Base-by-base conservation (phyloP, 1,140 invertebrate species). In the Scylla paramamosain region DNA sequence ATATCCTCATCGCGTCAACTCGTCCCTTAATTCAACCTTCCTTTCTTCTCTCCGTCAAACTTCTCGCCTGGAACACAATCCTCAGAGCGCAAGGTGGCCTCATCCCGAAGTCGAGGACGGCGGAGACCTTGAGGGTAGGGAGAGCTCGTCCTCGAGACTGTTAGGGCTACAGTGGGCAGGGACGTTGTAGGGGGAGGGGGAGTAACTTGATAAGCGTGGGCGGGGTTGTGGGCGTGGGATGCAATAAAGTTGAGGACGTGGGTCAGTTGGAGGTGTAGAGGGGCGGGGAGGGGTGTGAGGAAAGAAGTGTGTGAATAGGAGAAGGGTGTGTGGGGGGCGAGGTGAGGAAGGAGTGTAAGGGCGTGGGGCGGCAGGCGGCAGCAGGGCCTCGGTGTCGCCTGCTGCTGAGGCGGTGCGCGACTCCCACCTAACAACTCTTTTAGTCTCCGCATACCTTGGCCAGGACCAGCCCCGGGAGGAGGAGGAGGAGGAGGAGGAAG, bases 371-470 rank as follows among this genome's bases (percentile, higher is more conserved):
- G 46, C 20, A 52, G 46, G 89, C 28, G 45, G 20, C 31, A 12
- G 25, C 0, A 14, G 29, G 67, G 10, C 1, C 14, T n/a, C 4
- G 16, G 77, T n/a, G 12, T 16, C 12, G 14, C 29, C 52, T 25
- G 77, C 59, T 92, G 82, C 14, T 67, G 28, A 16, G 91, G 46
- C 93, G 93, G 86, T 31, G 45, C 46, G 59, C 52, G 59, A 83
- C 32, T 29, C 31, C n/a, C 59, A n/a, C 31, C 29, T 91, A 94
- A 94, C 93, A 94, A 94, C 93, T 94, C 93, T 94, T 89, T 94
- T 94, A 91, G 59, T 29, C 67, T 32, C 67, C 93, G 52, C 93
- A 94, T 94, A 94, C 93, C 93, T 91, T 52, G 14, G 39, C 46
- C 25, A n/a, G 31, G 52, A 39, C 39, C 91, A 20, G 45, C 91